Percentiles rank a stretch among this genome's conserved stretches.
Evolutionary conservation across 2,113 vertebrate genomes (phyloP).

Genomic region (Rostratula benghalensis): DNA sequence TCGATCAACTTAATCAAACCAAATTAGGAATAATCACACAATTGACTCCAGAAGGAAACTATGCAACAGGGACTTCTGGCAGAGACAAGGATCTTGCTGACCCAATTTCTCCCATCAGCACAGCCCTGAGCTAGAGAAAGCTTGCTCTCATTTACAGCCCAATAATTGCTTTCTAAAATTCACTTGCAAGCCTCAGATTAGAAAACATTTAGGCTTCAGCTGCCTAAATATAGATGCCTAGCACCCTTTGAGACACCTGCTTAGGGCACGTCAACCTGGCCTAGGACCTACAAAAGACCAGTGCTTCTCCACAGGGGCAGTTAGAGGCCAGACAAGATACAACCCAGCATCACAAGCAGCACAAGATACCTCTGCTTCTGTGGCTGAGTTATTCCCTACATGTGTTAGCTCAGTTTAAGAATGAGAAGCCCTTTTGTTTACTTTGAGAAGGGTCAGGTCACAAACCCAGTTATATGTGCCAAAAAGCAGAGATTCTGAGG

Average conservation of each 20-base stretch:
- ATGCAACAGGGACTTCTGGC: neutral
- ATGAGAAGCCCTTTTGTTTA: neutral
- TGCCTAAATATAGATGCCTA: neutral
- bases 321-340: neutral
- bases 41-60: neutral
- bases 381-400: fast-evolving
- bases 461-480: fast-evolving
- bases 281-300: neutral
- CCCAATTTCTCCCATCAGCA: neutral
- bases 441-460: neutral
- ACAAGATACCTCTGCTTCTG: fast-evolving
- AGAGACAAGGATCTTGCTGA: neutral
- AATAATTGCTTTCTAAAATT: neutral
- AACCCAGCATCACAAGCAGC: fast-evolving
- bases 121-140: neutral
- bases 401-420: neutral
- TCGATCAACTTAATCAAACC: fast-evolving
- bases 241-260: neutral
- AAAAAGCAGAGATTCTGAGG: neutral
- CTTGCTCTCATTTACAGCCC: neutral
- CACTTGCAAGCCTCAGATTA: fast-evolving
- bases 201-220: fast-evolving
- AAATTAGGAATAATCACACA: neutral
- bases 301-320: neutral
- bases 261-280: neutral